Percentiles rank a stretch among this genome's conserved stretches.
These are phyloP conservation scores for Ptilodon capucinus DNA, from an alignment of 2,888 invertebrate species.

Conservation along the genomic window DNA sequence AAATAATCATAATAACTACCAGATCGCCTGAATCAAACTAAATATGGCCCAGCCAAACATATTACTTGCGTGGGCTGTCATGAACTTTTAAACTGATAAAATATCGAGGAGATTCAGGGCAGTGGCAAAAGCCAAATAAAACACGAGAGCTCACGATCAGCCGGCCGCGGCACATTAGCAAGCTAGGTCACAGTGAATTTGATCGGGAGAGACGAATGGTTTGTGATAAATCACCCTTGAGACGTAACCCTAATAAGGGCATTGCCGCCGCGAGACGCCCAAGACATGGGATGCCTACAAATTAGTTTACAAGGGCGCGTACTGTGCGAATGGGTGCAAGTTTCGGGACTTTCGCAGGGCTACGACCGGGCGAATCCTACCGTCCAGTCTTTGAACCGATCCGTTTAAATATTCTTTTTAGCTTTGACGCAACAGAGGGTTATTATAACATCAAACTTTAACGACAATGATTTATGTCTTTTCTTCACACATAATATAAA, in stretches of 20 bases:
- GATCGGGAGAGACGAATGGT: background rate
- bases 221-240: background rate
- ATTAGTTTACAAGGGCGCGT: background rate
- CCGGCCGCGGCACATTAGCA: too few species aligned
- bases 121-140: too few species aligned
- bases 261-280: background rate
- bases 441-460: background rate
- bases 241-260: background rate
- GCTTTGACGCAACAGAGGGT: background rate
- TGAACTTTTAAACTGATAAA: too few species aligned
- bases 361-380: conserved; percentile 8
- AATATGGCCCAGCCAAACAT: too few species aligned
- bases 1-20: too few species aligned
- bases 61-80: too few species aligned
- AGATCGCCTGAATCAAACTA: too few species aligned
- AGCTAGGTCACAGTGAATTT: background rate
- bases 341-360: conserved; percentile 4
- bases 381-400: conserved; percentile 8
- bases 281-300: conserved; percentile 2
- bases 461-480: background rate
- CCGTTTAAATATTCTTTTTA: conserved; percentile 1
- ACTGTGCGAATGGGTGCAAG: background rate
- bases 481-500: background rate
- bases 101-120: too few species aligned
- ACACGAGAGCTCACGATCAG: too few species aligned